Evolutionary conservation across 2,888 invertebrate species (phyloP), one percentile per base, ranked within the genome.

Genomic region (Troides aeacus): DNA sequence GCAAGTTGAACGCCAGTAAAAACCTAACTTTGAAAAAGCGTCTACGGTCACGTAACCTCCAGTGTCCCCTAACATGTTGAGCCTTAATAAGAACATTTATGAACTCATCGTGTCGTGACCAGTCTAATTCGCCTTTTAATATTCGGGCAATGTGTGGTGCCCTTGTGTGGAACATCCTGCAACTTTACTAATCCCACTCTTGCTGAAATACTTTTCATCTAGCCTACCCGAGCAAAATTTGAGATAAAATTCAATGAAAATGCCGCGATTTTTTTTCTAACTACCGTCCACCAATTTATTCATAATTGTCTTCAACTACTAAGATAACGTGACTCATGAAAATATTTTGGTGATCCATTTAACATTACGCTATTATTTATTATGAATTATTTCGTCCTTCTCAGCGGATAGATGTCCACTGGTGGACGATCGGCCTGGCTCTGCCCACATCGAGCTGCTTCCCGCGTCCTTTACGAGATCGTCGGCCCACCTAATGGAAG

Each of bases 41-140:
- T 69, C 66, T 71, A 64, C 67, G 72, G 79, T 82, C 84, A 84
- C 83, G 82, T 82, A 79, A 76, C 74, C 74, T 77, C 77, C 79
- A 84, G 81, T 81, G 78, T 74, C 78, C 76, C 76, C 72, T 75
- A 75, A 76, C 78, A 79, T 84, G 80, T 82, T 78, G 78, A 77
- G 75, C 76, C 79, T 78, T 84, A 85, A 86, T 86, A 85, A 82
- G 85, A 82, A 81, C 86, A 85, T 88, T 86, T 86, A 85, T 84
- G 84, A 80, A 81, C 83, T 79, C 80, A 82, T 83, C 76, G 82
- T 79, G 75, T 78, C 83, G 82, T 84, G 86, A 81, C 83, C 82
- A 81, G 81, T 84, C 81, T 86, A 88, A 89, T 88, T 87, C 80
- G 80, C 81, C 84, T 86, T 87, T 89, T 90, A 88, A 89, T 89